phyloP scores from a whole-genome alignment of 2,113 vertebrate genomes.

The Eublepharis macularius region DNA sequence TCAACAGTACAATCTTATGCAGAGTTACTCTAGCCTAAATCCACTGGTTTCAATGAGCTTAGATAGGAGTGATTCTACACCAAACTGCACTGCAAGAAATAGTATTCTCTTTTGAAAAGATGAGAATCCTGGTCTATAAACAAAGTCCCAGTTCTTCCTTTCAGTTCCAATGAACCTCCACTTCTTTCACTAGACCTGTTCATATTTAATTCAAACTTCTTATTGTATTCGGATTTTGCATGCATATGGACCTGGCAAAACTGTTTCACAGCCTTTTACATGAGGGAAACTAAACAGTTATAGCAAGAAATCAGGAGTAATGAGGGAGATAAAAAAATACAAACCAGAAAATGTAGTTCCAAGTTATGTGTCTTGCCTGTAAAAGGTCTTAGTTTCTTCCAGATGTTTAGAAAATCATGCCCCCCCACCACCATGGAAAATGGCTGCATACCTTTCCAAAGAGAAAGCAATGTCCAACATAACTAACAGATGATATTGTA shows the following conservation, averaged over 20 bases:
- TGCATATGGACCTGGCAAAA: slow-evolving; percentile 49
- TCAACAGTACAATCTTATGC: not conserved
- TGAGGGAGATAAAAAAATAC: slow-evolving; percentile 34
- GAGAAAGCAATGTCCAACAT: slow-evolving; percentile 10
- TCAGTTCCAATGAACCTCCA: not conserved
- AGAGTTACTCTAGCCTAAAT: too few species aligned
- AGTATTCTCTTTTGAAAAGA: not conserved
- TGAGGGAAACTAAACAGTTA: slow-evolving; percentile 42
- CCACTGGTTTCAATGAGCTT: too few species aligned
- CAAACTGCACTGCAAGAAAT: not conserved
- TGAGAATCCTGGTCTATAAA: slow-evolving; percentile 16
- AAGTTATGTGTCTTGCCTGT: slow-evolving; percentile 39
- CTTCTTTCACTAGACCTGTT: not conserved
- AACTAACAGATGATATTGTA: slow-evolving; percentile 25
- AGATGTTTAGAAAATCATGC: slow-evolving; percentile 48
- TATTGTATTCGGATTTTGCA: slow-evolving; percentile 44
- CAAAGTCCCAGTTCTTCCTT: not conserved
- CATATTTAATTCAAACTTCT: slow-evolving; percentile 31
- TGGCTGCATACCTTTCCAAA: slow-evolving; percentile 27
- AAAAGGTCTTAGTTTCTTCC: slow-evolving; percentile 53
- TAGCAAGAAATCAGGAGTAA: slow-evolving; percentile 40
- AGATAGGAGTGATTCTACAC: too few species aligned
- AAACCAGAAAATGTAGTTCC: slow-evolving; percentile 42
- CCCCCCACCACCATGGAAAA: not conserved
- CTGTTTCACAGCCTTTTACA: slow-evolving; percentile 18